Percentiles rank a stretch among this genome's conserved stretches.
phyloP scores from a whole-genome alignment of 2,797 vertebrate genomes.

The Fistularia tabacaria region DNA sequence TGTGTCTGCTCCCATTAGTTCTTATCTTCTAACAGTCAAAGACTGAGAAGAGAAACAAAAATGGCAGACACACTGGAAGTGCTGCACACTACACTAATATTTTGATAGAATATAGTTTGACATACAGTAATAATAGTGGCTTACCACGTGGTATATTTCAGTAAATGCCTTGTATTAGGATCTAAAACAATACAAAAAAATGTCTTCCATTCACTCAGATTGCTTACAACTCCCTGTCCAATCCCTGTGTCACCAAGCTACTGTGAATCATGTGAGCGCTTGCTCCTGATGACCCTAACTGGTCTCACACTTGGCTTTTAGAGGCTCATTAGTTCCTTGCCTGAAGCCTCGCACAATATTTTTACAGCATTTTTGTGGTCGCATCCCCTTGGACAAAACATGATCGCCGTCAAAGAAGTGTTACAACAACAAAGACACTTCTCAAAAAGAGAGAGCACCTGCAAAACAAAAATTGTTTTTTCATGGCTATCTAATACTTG shows the following conservation, averaged over 20 bases:
- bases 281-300: conserved; percentile 37
- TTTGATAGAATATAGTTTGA: too few relatives aligned
- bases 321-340: conserved; percentile 32
- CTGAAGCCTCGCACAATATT: conserved; percentile 16
- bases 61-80: too few relatives aligned
- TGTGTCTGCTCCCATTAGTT: not conserved
- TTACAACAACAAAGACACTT: conserved; percentile 16
- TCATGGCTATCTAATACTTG: too few relatives aligned
- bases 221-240: too few relatives aligned
- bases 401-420: conserved; percentile 26
- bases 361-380: conserved; percentile 14
- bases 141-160: too few relatives aligned
- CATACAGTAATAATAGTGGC: too few relatives aligned
- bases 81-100: too few relatives aligned
- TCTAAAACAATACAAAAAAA: too few relatives aligned
- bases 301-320: conserved; percentile 42
- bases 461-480: too few relatives aligned
- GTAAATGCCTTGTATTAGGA: too few relatives aligned
- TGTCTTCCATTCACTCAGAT: too few relatives aligned
- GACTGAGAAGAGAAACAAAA: not conserved
- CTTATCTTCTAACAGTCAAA: too few relatives aligned
- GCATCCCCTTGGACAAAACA: conserved; percentile 11
- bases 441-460: conserved; percentile 4
- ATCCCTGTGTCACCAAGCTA: not conserved
- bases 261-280: conserved; percentile 41